A percentile compares a stretch with the other conserved stretches of the same genome.
phyloP scores from a whole-genome alignment of 2,113 vertebrate genomes.

The Pyrgilauda ruficollis region DNA sequence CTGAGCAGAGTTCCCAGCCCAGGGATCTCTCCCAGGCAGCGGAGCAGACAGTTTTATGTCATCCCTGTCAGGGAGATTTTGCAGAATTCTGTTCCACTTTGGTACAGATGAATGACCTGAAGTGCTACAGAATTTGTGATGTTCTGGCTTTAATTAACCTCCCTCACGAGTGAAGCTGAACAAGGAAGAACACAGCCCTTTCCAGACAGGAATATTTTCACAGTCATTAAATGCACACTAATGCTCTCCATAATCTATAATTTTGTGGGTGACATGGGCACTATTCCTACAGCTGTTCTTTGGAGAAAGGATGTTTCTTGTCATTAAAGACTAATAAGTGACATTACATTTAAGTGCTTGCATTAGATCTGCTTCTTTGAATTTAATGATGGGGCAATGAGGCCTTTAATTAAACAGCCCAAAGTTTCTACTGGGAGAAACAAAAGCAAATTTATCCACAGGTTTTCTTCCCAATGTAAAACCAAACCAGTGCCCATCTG shows the following conservation, averaged over 20 bases:
- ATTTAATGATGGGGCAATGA: constrained; percentile 86
- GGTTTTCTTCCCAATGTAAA: constrained; percentile 25
- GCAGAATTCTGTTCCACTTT: neutral
- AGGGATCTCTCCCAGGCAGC: neutral
- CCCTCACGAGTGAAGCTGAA: neutral
- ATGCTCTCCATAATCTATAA: constrained; percentile 66
- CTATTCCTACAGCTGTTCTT: constrained; percentile 81
- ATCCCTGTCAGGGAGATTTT: neutral
- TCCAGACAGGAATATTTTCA: constrained; percentile 33
- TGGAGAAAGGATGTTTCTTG: constrained; percentile 79
- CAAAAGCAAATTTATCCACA: constrained; percentile 78
- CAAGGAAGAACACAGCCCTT: neutral
- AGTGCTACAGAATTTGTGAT: neutral
- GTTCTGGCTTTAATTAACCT: constrained; percentile 60
- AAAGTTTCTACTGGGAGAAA: constrained; percentile 80
- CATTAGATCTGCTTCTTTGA: constrained; percentile 86
- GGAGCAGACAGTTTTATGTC: neutral
- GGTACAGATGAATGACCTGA: neutral
- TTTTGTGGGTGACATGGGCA: constrained; percentile 76
- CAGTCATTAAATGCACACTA: constrained; percentile 69
- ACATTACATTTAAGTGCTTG: constrained; percentile 82
- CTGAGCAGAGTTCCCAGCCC: neutral
- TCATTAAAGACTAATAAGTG: constrained; percentile 86
- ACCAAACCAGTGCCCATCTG: constrained; percentile 60
- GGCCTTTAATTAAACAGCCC: constrained; percentile 85